phyloP scores from a whole-genome alignment of 2,888 invertebrate genomes.

The Nineta flava region DNA sequence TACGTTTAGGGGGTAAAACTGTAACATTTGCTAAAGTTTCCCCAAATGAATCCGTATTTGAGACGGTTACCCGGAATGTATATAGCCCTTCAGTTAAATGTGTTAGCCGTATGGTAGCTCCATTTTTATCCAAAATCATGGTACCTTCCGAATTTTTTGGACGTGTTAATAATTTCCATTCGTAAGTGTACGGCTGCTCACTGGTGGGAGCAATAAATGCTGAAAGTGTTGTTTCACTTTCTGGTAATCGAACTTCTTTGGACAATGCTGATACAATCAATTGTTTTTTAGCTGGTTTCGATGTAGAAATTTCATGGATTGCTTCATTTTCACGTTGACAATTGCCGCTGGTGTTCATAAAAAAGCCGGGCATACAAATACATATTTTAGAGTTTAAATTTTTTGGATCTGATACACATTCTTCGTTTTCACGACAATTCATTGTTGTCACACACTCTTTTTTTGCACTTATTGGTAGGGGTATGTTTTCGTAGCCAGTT shows the following conservation, averaged over 20 bases:
- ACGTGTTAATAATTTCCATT: slow-evolving; percentile 74
- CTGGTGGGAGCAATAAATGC: slow-evolving; percentile 61
- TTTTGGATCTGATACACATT: slow-evolving; percentile 39
- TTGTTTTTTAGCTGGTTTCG: slow-evolving; percentile 40
- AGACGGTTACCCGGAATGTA: slow-evolving; percentile 59
- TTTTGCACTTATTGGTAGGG: slow-evolving; percentile 15
- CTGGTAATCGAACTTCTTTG: slow-evolving; percentile 68
- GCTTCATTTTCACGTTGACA: slow-evolving; percentile 2
- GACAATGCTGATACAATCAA: slow-evolving; percentile 59
- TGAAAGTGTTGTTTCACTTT: slow-evolving; percentile 67
- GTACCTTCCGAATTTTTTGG: slow-evolving; percentile 61
- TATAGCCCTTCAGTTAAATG: slow-evolving; percentile 78
- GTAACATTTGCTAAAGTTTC: slow-evolving; percentile 81
- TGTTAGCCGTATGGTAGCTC: slow-evolving; percentile 64
- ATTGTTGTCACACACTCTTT: slow-evolving; percentile 42
- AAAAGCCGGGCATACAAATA: slow-evolving; percentile 48
- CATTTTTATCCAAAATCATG: slow-evolving; percentile 62
- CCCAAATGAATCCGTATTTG: slow-evolving; percentile 60
- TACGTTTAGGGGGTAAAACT: slow-evolving; percentile 67
- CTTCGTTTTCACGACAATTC: slow-evolving; percentile 51
- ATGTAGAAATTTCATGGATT: slow-evolving; percentile 24
- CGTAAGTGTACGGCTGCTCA: slow-evolving; percentile 66
- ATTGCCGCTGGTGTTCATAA: slow-evolving; percentile 25
- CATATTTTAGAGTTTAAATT: slow-evolving; percentile 54
- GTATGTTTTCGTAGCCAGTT: neutral